phyloP scores from a whole-genome alignment of 2,113 vertebrate genomes.

The Shinisaurus crocodilurus region DNA sequence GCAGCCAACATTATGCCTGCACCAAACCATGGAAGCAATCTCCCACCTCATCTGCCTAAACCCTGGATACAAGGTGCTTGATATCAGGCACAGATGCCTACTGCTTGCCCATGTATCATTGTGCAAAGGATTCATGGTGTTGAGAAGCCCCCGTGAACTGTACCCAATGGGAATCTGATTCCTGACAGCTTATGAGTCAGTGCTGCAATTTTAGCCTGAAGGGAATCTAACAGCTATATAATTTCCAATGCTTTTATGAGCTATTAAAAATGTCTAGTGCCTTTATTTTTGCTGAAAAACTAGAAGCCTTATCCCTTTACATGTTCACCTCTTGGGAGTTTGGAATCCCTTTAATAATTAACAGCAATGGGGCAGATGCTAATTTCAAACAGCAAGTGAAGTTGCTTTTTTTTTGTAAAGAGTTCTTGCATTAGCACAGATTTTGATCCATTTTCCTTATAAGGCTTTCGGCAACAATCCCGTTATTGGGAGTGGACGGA shows the following conservation, averaged over 20 bases:
- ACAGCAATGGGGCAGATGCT: constrained; percentile 52
- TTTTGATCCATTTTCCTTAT: constrained; percentile 61
- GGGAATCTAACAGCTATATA: constrained; percentile 54
- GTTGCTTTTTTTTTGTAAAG: constrained; percentile 19
- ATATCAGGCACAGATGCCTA: not conserved
- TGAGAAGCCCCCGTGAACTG: not conserved
- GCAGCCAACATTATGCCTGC: not conserved
- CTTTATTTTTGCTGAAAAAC: constrained; percentile 60
- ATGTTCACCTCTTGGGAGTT: constrained; percentile 59
- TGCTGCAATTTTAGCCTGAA: constrained; percentile 2
- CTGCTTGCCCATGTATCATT: not conserved
- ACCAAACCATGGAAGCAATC: not conserved
- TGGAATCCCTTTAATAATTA: constrained; percentile 60
- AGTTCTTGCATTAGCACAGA: constrained; percentile 58
- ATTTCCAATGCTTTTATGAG: constrained; percentile 47
- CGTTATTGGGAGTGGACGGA: not conserved
- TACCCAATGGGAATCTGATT: not conserved
- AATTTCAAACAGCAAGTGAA: constrained; percentile 52
- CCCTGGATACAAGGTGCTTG: not conserved
- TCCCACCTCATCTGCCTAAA: not conserved
- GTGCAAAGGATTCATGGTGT: not conserved
- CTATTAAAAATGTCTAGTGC: constrained; percentile 55
- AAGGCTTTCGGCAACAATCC: constrained; percentile 28
- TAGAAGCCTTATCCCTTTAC: constrained; percentile 55
- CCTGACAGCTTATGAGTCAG: not conserved